Evolutionary conservation across 2,888 invertebrate species (phyloP).

Genomic region (Brenthis daphne): DNA sequence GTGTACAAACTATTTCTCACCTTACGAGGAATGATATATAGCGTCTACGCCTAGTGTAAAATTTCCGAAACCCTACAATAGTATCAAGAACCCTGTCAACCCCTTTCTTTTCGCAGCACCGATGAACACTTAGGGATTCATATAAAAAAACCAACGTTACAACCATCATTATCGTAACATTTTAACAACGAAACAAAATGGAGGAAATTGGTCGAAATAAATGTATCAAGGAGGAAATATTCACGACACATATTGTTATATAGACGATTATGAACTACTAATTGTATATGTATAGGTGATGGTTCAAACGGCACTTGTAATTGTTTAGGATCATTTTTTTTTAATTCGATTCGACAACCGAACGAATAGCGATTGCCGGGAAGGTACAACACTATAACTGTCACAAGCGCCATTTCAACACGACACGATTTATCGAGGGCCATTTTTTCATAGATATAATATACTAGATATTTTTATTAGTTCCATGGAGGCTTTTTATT

Average conservation of each 20-base stretch:
- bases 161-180: not conserved
- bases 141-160: conserved; percentile 30
- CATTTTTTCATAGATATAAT: not conserved
- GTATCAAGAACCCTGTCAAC: conserved; percentile 62
- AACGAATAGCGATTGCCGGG: not conserved
- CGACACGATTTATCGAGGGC: not conserved
- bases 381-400: conserved; percentile 3
- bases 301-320: conserved; percentile 7
- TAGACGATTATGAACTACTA: conserved; percentile 18
- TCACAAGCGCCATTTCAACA: not conserved
- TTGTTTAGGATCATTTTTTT: not conserved
- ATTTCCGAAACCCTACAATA: conserved; percentile 48
- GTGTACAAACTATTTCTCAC: conserved; percentile 35
- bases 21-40: conserved; percentile 67
- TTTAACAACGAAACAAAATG: not conserved
- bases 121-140: conserved; percentile 62
- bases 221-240: not conserved
- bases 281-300: conserved; percentile 1
- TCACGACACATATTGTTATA: conserved; percentile 13
- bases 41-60: conserved; percentile 41
- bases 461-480: not conserved
- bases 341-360: not conserved
- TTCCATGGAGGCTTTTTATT: too few relatives aligned
- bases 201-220: not conserved
- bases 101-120: conserved; percentile 70